Percentiles rank a stretch among this genome's conserved stretches.
phyloP scores from a whole-genome alignment of 2,888 invertebrate species.

The Aporophyla lueneburgensis region DNA sequence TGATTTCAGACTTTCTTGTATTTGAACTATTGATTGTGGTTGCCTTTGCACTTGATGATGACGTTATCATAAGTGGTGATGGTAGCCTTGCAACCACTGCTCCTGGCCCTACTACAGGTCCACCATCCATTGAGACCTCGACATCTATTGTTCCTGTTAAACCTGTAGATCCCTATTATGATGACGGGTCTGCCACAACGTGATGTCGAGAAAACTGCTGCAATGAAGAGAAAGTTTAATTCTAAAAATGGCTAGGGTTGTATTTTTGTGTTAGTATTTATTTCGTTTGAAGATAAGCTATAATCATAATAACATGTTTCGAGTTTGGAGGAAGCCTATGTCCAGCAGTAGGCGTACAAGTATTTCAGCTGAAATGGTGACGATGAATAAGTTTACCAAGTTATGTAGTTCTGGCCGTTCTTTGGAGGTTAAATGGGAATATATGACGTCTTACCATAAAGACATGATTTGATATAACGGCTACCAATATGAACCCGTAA shows the following conservation, averaged over 20 bases:
- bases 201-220: conserved; percentile 51
- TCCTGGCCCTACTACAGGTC: conserved; percentile 53
- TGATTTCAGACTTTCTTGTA: conserved; percentile 1
- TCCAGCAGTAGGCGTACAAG: too few relatives aligned
- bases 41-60: conserved; percentile 40
- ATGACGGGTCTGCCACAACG: conserved; percentile 59
- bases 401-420: neutral
- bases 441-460: neutral
- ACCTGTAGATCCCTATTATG: conserved; percentile 62
- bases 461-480: neutral
- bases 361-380: too few relatives aligned
- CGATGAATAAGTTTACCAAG: too few relatives aligned
- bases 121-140: conserved; percentile 42
- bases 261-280: neutral
- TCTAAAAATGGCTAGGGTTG: neutral
- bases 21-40: conserved; percentile 56
- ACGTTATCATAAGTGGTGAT: conserved; percentile 58
- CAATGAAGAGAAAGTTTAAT: conserved; percentile 25
- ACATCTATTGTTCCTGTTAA: conserved; percentile 58
- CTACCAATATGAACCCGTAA: neutral
- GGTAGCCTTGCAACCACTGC: conserved; percentile 54
- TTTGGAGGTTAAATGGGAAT: neutral
- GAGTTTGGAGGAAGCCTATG: neutral
- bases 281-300: neutral
- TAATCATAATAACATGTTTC: neutral